Evolutionary conservation across 1,140 invertebrate genomes (phyloP).

Genomic region (Dryas iulia): DNA sequence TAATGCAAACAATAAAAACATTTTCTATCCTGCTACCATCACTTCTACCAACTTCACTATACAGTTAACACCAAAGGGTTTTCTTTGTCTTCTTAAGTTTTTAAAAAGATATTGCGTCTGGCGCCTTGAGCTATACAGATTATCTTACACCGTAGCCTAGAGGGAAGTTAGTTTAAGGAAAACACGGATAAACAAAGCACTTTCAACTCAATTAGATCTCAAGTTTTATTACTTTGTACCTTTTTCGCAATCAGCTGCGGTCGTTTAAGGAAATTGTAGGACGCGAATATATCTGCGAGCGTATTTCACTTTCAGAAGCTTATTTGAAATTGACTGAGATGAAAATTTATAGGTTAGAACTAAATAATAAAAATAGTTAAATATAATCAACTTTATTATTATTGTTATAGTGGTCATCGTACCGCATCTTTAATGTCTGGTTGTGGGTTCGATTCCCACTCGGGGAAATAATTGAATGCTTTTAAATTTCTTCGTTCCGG

Average conservation of each 20-base stretch:
- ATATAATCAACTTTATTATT: no score
- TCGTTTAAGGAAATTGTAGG: slow-evolving; percentile 19
- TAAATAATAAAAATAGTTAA: background rate
- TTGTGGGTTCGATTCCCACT: no score
- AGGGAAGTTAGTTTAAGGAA: slow-evolving; percentile 37
- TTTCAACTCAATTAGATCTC: slow-evolving; percentile 35
- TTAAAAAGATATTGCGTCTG: slow-evolving; percentile 30
- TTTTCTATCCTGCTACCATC: background rate
- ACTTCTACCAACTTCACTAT: slow-evolving; percentile 5
- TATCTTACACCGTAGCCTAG: slow-evolving; percentile 35
- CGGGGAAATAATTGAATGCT: no score
- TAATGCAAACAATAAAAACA: no score
- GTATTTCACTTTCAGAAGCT: background rate
- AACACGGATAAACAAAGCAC: slow-evolving; percentile 39
- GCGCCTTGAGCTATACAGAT: slow-evolving; percentile 24
- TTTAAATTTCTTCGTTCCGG: no score
- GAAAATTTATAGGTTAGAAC: background rate
- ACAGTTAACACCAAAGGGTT: slow-evolving; percentile 13
- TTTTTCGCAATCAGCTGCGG: slow-evolving; percentile 36
- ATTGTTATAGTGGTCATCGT: no score
- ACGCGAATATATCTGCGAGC: background rate
- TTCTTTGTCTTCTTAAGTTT: slow-evolving; percentile 18
- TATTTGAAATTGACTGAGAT: background rate
- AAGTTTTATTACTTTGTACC: slow-evolving; percentile 37
- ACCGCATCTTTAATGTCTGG: no score